These are phyloP conservation scores for Distichodus sexfasciatus DNA, from an alignment of 2,797 vertebrate species.

Conservation along the genomic window DNA sequence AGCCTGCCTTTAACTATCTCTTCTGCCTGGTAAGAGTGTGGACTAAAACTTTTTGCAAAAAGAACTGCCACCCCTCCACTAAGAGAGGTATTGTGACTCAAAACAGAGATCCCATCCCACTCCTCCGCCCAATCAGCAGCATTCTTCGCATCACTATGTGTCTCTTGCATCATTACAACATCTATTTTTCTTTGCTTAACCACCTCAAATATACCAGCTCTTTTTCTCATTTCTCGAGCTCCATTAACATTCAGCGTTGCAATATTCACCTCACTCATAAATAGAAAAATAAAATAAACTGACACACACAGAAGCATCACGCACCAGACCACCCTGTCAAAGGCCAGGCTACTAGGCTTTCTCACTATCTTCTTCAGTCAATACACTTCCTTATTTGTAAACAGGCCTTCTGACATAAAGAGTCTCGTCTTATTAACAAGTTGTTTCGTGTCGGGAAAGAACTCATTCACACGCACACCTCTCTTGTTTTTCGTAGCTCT, in stretches of 20 bases:
- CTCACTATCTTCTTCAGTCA: neutral
- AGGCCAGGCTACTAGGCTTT: neutral
- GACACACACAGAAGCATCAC: neutral
- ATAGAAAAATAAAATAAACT: neutral
- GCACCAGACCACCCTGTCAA: too few relatives aligned
- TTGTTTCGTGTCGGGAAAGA: neutral
- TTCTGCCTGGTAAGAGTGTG: neutral
- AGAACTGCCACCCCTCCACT: neutral
- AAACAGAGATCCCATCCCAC: neutral
- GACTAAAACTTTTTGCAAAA: neutral
- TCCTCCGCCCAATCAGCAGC: neutral
- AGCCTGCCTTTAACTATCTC: neutral
- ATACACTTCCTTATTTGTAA: neutral
- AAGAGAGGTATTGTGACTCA: neutral
- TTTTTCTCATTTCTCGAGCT: neutral
- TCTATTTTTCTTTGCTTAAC: neutral
- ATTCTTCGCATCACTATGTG: neutral
- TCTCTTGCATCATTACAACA: neutral
- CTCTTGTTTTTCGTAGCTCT: neutral
- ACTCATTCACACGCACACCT: neutral
- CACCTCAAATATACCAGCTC: neutral
- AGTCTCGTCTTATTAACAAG: neutral
- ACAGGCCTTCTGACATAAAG: neutral
- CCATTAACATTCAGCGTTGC: constrained; percentile 2
- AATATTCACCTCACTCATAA: neutral